Conservation (phyloP, 30 jellyfish, hydroid and myxozoan genomes). For the Hydractinia symbiolongicarpus region DNA sequence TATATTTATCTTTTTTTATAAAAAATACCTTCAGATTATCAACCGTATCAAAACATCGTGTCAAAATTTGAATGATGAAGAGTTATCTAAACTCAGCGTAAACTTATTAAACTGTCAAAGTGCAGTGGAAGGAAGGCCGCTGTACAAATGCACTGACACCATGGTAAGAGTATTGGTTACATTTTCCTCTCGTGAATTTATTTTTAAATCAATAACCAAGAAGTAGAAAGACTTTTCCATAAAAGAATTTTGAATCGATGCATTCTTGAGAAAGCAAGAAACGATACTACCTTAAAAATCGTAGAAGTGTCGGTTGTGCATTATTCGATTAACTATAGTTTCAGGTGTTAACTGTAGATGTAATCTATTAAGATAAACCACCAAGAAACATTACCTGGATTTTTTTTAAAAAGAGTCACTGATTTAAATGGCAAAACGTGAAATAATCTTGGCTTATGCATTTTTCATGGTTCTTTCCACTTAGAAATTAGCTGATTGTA, state of each 20-base stretch:
- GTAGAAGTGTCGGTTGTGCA: too few relatives aligned
- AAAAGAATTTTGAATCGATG: too few relatives aligned
- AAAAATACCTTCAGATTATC: slow-evolving; percentile 42
- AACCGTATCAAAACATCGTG: slow-evolving; percentile 72
- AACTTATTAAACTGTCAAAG: slow-evolving; percentile 86
- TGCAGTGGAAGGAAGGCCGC: slow-evolving; percentile 78
- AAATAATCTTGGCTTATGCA: too few relatives aligned
- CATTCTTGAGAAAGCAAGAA: too few relatives aligned
- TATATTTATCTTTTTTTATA: not conserved
- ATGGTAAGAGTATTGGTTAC: slow-evolving; percentile 41
- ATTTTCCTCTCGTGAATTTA: not conserved
- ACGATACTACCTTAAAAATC: too few relatives aligned
- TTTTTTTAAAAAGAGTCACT: too few relatives aligned
- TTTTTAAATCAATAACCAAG: not conserved
- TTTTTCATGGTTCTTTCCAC: not conserved
- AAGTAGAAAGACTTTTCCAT: too few relatives aligned
- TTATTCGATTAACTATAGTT: too few relatives aligned
- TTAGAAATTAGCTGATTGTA: slow-evolving; percentile 66
- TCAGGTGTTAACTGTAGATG: too few relatives aligned
- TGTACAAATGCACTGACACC: slow-evolving; percentile 67
- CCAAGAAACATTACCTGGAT: too few relatives aligned
- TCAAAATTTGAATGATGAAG: slow-evolving; percentile 69
- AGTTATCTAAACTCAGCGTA: slow-evolving; percentile 73
- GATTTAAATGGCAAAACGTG: too few relatives aligned
- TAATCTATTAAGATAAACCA: too few relatives aligned